Conservation (phyloP, 2,888 invertebrate genomes). For the Eupithecia subfuscata region DNA sequence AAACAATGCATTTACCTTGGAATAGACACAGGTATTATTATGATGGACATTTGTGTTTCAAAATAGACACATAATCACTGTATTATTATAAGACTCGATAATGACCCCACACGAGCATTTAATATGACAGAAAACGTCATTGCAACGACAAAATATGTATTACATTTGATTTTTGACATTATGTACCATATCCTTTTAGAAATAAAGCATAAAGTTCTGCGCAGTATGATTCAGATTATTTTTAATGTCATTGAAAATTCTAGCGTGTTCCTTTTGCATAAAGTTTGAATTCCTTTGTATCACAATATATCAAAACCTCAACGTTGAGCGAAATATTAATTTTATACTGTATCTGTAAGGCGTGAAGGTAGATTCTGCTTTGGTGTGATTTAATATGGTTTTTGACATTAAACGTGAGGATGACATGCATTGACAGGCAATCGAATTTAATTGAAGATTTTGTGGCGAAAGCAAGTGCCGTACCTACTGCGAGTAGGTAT, state of each 20-base stretch:
- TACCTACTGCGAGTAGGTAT: no score
- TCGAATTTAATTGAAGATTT: slow-evolving; percentile 53
- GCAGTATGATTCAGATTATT: neutral
- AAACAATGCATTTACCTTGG: slow-evolving; percentile 5
- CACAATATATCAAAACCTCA: neutral
- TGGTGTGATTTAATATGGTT: slow-evolving; percentile 44
- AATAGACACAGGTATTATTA: neutral
- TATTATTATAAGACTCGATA: slow-evolving; percentile 24
- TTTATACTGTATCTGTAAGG: neutral
- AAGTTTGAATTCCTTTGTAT: slow-evolving; percentile 13
- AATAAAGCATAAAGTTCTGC: slow-evolving; percentile 4
- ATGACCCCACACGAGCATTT: slow-evolving; percentile 26
- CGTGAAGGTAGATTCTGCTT: slow-evolving; percentile 28
- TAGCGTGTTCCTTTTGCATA: slow-evolving; percentile 7
- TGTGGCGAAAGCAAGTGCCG: slow-evolving; percentile 24
- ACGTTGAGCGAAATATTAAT: neutral
- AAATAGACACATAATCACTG: slow-evolving; percentile 8
- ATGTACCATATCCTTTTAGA: slow-evolving; percentile 9
- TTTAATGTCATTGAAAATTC: neutral
- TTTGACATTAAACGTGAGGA: slow-evolving; percentile 50
- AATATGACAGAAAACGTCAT: slow-evolving; percentile 42
- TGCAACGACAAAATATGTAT: slow-evolving; percentile 31
- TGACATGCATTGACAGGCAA: slow-evolving; percentile 59
- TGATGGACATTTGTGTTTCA: neutral
- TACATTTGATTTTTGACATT: slow-evolving; percentile 22